Percentiles rank a stretch among this genome's conserved stretches.
phyloP scores from a whole-genome alignment of 2,113 vertebrate species.

The Alces alces region DNA sequence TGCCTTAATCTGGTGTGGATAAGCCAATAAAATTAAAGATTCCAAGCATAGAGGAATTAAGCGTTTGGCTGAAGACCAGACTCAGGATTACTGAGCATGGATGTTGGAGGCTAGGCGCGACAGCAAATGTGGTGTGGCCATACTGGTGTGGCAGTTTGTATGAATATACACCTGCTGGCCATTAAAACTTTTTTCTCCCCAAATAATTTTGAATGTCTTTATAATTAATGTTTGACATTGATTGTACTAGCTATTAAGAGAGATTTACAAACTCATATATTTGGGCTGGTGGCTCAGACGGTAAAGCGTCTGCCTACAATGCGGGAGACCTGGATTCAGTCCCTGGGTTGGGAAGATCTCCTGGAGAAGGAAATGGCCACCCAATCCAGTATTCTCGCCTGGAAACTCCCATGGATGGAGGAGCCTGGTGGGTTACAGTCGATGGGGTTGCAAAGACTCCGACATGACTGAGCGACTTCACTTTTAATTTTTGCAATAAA shows the following conservation, averaged over 20 bases:
- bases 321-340: too few relatives aligned
- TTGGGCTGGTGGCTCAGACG: neutral
- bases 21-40: neutral
- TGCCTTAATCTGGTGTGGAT: neutral
- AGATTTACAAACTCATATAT: neutral
- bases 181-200: neutral
- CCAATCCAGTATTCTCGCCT: too few relatives aligned
- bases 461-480: too few relatives aligned
- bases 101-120: neutral
- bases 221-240: neutral
- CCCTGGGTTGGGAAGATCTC: too few relatives aligned
- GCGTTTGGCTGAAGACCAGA: neutral
- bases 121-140: neutral
- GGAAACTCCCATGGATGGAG: too few relatives aligned
- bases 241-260: neutral
- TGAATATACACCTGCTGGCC: neutral
- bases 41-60: neutral
- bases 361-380: too few relatives aligned
- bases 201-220: neutral
- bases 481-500: neutral
- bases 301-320: too few relatives aligned
- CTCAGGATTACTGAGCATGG: neutral
- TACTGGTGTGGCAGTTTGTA: neutral
- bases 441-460: too few relatives aligned
- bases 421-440: too few relatives aligned